Evolutionary conservation across 2,888 invertebrate genomes (phyloP).

Genomic region (Nomada goodeniana): DNA sequence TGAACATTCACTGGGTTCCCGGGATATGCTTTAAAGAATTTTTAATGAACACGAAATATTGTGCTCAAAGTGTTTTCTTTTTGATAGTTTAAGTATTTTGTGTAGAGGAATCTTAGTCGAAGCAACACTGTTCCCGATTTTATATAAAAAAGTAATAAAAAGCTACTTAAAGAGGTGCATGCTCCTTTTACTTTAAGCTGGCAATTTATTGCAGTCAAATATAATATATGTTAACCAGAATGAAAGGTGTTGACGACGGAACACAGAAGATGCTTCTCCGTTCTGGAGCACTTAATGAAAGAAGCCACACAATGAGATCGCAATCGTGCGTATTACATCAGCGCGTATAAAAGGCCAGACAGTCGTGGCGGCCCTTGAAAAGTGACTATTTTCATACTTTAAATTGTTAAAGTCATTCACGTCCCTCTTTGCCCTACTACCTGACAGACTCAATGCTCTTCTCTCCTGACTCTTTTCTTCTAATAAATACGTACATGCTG

Average conservation of each 20-base stretch:
- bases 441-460: slow-evolving; percentile 14
- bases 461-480: not conserved
- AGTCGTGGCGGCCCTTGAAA: not conserved
- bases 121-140: not conserved
- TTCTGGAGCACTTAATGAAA: not conserved
- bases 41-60: not conserved
- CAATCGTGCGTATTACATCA: slow-evolving; percentile 20
- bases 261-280: slow-evolving; percentile 1
- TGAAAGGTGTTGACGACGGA: slow-evolving; percentile 10
- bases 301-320: slow-evolving; percentile 14
- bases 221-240: not conserved
- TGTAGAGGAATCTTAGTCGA: not conserved
- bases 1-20: slow-evolving; percentile 8
- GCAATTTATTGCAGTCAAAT: not conserved
- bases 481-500: not conserved
- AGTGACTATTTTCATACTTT: not conserved
- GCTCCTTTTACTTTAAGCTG: not conserved
- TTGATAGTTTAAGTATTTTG: not conserved
- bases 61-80: not conserved
- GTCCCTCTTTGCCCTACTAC: not conserved
- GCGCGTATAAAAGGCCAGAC: slow-evolving; percentile 1
- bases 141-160: not conserved
- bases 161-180: not conserved
- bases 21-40: not conserved
- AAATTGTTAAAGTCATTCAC: not conserved